Base-by-base conservation (phyloP, 2,888 invertebrate genomes). In the Drosophila birchii region DNA sequence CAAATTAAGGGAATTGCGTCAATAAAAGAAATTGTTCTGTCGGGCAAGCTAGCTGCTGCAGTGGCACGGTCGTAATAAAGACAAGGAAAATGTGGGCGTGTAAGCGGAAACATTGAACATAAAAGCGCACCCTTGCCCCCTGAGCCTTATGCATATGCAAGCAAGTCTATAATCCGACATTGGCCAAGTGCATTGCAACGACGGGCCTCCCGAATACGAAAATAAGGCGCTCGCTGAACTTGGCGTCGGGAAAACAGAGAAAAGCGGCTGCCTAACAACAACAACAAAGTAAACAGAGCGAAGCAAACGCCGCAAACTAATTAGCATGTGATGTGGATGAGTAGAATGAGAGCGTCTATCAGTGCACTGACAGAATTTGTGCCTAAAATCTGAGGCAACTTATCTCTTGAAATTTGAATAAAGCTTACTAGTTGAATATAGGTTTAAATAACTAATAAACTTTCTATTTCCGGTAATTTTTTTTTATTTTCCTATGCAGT, bases 241-340 rank as follows among this genome's bases (percentile, higher is more conserved):
- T 88, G 83, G 78, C 83, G 85, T 81, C 76, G 60, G 36, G 16
- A 51, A 61, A 61, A 61, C 32, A 34, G 32, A 45, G 29, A 53
- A 38, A 59, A 59, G 57, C 38, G 26, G 5, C 34, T 11, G 39
- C 51, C 14, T 18, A 51, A 44, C 41, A 61, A 70, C 49, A 66
- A 70, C 55, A 55, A 45, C 53, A 74, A 71, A 60, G 80, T 78
- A 80, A 83, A 76, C 78, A 86, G 75, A 80, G 80, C 83, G 75
- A 66, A 62, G 75, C 75, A 55, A 71, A 59, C 73, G 60, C 43
- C 67, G 71, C 62, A 70, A 78, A 60, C 86, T 76, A 86, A 88
- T 84, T 84, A 80, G 75, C 86, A 83, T 79, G 81, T 79, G 81
- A 80, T 83, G 73, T 43, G 45, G 59, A 38, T 55, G 57, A 53